Base-by-base conservation (phyloP, 2,888 invertebrate species). In the Latheticus oryzae region DNA sequence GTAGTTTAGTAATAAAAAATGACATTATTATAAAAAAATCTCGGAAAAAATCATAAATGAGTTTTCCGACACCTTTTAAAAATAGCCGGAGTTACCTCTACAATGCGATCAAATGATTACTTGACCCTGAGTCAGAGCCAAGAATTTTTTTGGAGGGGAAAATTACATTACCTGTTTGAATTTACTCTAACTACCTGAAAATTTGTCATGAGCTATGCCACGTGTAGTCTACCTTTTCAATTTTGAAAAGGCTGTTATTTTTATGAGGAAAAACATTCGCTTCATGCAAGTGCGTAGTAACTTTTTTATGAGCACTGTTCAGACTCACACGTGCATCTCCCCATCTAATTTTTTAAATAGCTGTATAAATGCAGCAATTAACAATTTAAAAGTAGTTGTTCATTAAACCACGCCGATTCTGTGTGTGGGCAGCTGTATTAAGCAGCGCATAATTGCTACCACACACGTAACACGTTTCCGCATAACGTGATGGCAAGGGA, bases 371-470 rank as follows among this genome's bases (percentile, higher is more conserved):
- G 26, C 15, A 9, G 35, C 48, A 26, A 48, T 48, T 48, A 48
- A 35, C 17, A 35, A 37, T 48, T 48, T 37, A 11, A 23, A 23
- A 48, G 47, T 35, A 24, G 33, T 30, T 45, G 21, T 30, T 35
- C 47, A 32, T 47, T 35, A 47, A 35, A 35, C 12, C 12, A 16
- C 45, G 13, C 11, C 45, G 45, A 47, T 35, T 23, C 35, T 16
- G 48, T 48, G 48, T 48, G 48, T 48, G 28, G 35, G 48, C 43
- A 30, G 43, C 8, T 30, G 17, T 43, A 26, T 42, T 43, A 43
- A 28, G 30, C 9, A 28, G 24, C 48, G 48, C 24, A 35, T 48
- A 48, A 48, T 48, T 48, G 35, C 28, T 11, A 16, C 37, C 35
- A 37, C 48, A 37, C 48, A 48, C 48, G 35, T 28, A 28, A 43